Evolutionary conservation across 1,140 invertebrate genomes (phyloP).

Genomic region (Diachasmimorpha longicaudata): DNA sequence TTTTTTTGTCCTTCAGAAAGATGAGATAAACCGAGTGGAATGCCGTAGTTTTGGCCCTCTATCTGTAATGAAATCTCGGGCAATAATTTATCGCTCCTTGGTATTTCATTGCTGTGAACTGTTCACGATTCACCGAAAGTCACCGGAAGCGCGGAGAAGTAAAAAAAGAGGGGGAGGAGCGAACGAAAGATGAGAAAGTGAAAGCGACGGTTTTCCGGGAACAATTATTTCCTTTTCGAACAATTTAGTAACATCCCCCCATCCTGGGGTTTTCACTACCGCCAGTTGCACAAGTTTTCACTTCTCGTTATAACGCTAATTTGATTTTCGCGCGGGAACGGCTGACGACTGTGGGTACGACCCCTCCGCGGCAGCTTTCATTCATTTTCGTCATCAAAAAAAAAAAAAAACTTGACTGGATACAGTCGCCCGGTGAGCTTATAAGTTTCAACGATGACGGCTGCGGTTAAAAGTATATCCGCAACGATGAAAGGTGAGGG

Average conservation of each 20-base stretch:
- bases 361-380: slow-evolving; percentile 18
- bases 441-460: slow-evolving; percentile 2
- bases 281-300: neutral
- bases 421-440: neutral
- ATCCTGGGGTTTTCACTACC: neutral
- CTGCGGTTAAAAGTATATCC: slow-evolving; percentile 1
- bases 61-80: slow-evolving; percentile 46
- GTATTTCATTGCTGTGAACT: slow-evolving; percentile 15
- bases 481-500: neutral
- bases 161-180: neutral
- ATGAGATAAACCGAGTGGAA: too few species aligned
- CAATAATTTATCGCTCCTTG: slow-evolving; percentile 40
- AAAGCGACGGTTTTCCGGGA: too few species aligned
- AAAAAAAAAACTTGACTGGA: neutral
- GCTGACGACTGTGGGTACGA: neutral
- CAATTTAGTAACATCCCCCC: neutral
- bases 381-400: slow-evolving; percentile 30
- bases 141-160: neutral
- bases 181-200: neutral
- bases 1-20: too few species aligned
- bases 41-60: slow-evolving; percentile 1
- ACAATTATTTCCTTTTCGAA: neutral
- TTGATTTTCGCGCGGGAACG: slow-evolving; percentile 35
- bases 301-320: slow-evolving; percentile 27
- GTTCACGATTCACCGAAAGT: neutral